Conservation (phyloP, 2,888 invertebrate species). For the Sarcophaga caerulescens region DNA sequence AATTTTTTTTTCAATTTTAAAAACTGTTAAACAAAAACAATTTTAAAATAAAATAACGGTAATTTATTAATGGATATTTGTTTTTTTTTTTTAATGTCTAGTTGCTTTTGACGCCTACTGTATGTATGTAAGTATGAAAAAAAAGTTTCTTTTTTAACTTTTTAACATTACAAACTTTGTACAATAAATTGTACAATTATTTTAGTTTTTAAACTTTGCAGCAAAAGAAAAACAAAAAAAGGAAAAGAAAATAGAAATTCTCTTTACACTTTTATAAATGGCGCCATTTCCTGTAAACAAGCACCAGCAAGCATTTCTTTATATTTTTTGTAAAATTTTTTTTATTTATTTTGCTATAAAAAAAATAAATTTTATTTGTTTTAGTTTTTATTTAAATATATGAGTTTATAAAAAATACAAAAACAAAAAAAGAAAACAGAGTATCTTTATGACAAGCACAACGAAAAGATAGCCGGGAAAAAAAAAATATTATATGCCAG, state of each 20-base stretch:
- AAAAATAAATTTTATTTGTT: neutral
- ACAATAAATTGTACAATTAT: slow-evolving; percentile 3
- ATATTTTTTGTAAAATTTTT: neutral
- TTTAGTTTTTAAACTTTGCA: neutral
- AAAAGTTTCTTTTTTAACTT: neutral
- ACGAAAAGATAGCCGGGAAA: neutral
- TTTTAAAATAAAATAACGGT: too few relatives aligned
- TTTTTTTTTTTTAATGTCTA: too few relatives aligned
- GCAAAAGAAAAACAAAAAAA: slow-evolving; percentile 13
- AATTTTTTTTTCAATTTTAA: too few relatives aligned
- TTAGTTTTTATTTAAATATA: neutral
- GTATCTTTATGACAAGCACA: neutral
- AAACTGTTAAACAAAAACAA: too few relatives aligned
- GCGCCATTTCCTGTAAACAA: slow-evolving; percentile 39
- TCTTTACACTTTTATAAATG: slow-evolving; percentile 38
- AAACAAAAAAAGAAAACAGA: neutral
- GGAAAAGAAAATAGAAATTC: slow-evolving; percentile 37
- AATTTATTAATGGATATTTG: too few relatives aligned
- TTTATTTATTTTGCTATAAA: neutral
- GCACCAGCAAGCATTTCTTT: neutral
- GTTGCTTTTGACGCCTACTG: too few relatives aligned
- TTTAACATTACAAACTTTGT: neutral
- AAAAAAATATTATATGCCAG: neutral
- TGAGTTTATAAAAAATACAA: neutral
- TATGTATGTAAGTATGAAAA: neutral